These are phyloP conservation scores for Gastrophysa polygoni DNA, from an alignment of 2,888 invertebrate species.

Conservation along the genomic window DNA sequence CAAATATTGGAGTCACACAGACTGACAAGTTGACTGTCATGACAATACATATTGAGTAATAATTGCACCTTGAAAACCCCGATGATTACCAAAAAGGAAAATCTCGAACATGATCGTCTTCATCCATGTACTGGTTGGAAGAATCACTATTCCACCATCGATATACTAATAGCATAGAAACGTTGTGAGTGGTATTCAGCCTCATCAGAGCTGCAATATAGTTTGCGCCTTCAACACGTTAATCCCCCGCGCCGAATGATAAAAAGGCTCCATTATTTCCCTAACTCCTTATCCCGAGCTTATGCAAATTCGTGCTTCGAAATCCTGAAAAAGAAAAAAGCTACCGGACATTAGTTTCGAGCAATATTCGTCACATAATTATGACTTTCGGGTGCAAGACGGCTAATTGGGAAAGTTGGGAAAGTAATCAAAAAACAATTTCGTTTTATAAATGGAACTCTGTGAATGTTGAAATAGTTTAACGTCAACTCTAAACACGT, in stretches of 20 bases:
- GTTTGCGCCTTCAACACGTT: not conserved
- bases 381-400: constrained; percentile 26
- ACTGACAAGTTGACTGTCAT: too few species aligned
- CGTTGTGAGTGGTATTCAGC: too few species aligned
- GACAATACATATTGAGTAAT: too few species aligned
- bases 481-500: constrained; percentile 12
- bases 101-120: too few species aligned
- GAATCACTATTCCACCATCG: too few species aligned
- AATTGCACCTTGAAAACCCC: too few species aligned
- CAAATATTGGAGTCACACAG: too few species aligned
- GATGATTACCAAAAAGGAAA: too few species aligned
- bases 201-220: not conserved
- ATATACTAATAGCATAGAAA: too few species aligned
- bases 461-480: constrained; percentile 26
- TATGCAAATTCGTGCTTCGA: not conserved
- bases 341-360: constrained; percentile 19
- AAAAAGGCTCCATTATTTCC: not conserved
- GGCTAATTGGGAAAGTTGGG: constrained; percentile 41
- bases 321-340: not conserved
- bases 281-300: not conserved
- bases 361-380: constrained; percentile 32
- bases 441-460: constrained; percentile 38
- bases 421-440: constrained; percentile 44
- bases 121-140: too few species aligned
- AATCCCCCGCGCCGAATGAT: not conserved